A percentile compares a stretch with the other conserved stretches of the same genome.
These are phyloP conservation scores for Nibea coibor DNA, from an alignment of 2,113 vertebrate genomes.

Conservation along the genomic window DNA sequence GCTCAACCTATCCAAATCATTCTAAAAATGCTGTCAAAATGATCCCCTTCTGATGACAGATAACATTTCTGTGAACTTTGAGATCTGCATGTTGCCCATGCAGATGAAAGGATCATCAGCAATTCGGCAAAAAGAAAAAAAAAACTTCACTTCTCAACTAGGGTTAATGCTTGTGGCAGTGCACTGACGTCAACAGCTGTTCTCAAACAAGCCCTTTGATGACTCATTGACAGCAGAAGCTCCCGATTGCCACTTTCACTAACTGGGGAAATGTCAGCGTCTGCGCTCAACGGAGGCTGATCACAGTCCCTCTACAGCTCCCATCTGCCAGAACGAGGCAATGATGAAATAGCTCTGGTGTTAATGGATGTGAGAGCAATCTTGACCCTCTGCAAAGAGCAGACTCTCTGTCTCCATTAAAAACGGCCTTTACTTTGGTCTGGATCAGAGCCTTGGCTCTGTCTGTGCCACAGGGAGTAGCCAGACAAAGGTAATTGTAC, in stretches of 20 bases:
- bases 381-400: slow-evolving; percentile 75
- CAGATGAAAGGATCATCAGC: slow-evolving; percentile 62
- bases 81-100: slow-evolving; percentile 54
- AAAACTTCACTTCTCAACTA: slow-evolving; percentile 49
- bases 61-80: slow-evolving; percentile 62
- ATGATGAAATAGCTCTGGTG: slow-evolving; percentile 71
- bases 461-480: slow-evolving; percentile 59
- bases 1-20: slow-evolving; percentile 20
- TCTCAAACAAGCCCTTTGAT: slow-evolving; percentile 80
- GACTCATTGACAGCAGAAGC: slow-evolving; percentile 77
- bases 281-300: slow-evolving; percentile 55
- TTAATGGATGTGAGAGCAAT: slow-evolving; percentile 77
- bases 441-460: slow-evolving; percentile 61
- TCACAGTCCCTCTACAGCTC: slow-evolving; percentile 62
- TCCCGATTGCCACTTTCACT: slow-evolving; percentile 72
- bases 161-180: slow-evolving; percentile 72
- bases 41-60: slow-evolving; percentile 38
- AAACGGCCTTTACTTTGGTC: slow-evolving; percentile 62
- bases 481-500: slow-evolving; percentile 72
- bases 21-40: slow-evolving; percentile 15
- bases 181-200: slow-evolving; percentile 79
- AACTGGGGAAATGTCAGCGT: slow-evolving; percentile 74
- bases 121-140: slow-evolving; percentile 7
- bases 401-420: slow-evolving; percentile 65
- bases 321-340: slow-evolving; percentile 60